These are phyloP conservation scores for Ceriagrion tenellum DNA, from an alignment of 2,888 invertebrate genomes.

Conservation along the genomic window DNA sequence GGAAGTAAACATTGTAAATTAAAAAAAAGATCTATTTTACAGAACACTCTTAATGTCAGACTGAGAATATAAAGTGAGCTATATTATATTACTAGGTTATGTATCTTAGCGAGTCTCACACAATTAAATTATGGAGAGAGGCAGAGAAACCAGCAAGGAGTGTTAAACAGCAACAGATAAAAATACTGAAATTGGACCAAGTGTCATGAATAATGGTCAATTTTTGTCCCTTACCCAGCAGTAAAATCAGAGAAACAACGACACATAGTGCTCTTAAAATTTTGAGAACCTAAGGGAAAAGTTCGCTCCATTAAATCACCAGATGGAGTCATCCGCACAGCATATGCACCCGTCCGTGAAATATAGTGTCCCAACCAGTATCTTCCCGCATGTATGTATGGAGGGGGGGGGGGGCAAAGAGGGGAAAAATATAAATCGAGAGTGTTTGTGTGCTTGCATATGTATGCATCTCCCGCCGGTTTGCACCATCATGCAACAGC, in stretches of 20 bases:
- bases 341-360: background rate
- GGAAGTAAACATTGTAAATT: too few relatives aligned
- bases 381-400: background rate
- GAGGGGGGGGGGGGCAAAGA: background rate
- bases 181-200: too few relatives aligned
- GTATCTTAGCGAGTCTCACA: too few relatives aligned
- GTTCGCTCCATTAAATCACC: background rate
- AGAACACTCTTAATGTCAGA: too few relatives aligned
- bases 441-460: background rate
- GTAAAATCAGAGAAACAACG: background rate
- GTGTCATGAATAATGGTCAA: background rate
- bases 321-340: background rate
- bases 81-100: too few relatives aligned
- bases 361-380: background rate
- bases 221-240: background rate
- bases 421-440: background rate
- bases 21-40: too few relatives aligned
- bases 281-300: background rate
- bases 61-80: too few relatives aligned
- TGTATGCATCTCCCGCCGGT: background rate
- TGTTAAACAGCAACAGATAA: too few relatives aligned
- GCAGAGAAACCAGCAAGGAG: too few relatives aligned
- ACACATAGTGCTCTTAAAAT: background rate
- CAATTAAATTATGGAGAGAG: too few relatives aligned
- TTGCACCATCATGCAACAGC: background rate